These are phyloP conservation scores for Torymus texanus DNA, from an alignment of 2,888 invertebrate genomes.

Conservation along the genomic window DNA sequence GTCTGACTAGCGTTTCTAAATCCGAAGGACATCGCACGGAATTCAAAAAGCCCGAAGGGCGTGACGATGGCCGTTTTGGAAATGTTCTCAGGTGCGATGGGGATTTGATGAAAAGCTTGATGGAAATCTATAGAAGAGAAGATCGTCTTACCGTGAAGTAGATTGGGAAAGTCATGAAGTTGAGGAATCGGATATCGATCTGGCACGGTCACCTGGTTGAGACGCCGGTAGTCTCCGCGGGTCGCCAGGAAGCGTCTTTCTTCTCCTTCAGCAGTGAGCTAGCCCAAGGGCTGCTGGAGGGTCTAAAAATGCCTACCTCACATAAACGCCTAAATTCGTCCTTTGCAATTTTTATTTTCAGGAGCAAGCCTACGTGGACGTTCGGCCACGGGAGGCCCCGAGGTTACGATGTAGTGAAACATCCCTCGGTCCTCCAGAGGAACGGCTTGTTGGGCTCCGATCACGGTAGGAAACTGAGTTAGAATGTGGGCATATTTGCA, in stretches of 20 bases:
- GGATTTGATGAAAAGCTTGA: conserved; percentile 20
- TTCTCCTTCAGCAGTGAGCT: too few species aligned
- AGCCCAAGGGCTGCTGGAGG: too few species aligned
- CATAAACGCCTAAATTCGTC: too few species aligned
- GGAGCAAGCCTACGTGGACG: conserved; percentile 66
- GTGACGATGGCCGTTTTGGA: too few species aligned
- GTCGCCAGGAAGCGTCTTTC: too few species aligned
- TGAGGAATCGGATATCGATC: background rate
- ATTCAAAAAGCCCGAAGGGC: too few species aligned
- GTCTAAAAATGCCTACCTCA: too few species aligned
- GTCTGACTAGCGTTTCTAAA: conserved; percentile 46
- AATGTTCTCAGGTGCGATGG: too few species aligned
- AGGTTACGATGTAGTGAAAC: conserved; percentile 55
- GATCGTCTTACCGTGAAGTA: conserved; percentile 15
- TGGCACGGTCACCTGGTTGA: background rate
- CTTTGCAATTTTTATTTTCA: conserved; percentile 60
- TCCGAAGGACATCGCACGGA: conserved; percentile 37
- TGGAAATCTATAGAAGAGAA: conserved; percentile 7
- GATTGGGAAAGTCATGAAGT: background rate
- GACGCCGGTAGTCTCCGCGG: too few species aligned
- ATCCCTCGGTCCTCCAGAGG: background rate
- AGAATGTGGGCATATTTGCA: background rate
- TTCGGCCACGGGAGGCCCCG: conserved; percentile 66
- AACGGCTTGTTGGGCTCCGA: background rate
- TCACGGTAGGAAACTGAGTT: background rate